A percentile compares a stretch with the other conserved stretches of the same genome.
Evolutionary conservation across 2,113 vertebrate genomes (phyloP).

Genomic region (Zapornia atra): DNA sequence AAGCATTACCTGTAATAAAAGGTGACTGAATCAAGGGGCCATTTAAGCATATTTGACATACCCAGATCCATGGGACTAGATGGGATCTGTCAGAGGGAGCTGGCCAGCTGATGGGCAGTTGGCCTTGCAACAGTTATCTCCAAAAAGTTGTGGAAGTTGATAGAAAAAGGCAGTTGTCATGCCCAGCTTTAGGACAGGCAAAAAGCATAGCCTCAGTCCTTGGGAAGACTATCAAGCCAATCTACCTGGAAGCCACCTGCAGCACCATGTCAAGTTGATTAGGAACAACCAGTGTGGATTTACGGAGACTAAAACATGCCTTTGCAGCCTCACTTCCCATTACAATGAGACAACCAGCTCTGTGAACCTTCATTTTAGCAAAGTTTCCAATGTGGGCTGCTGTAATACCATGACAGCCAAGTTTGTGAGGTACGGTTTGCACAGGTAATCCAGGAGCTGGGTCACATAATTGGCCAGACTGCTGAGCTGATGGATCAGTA

Average conservation of each 20-base stretch:
- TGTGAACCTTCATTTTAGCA: neutral
- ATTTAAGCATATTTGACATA: neutral
- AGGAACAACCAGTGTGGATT: neutral
- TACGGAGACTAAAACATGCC: neutral
- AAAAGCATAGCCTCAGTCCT: neutral
- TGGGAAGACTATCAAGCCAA: neutral
- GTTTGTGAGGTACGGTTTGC: neutral
- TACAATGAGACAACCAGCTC: neutral
- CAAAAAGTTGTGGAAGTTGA: neutral
- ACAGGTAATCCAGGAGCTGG: neutral
- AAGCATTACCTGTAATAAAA: neutral
- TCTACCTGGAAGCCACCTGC: neutral
- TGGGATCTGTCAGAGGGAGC: neutral
- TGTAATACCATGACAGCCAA: neutral
- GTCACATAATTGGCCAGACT: neutral
- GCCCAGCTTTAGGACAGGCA: neutral
- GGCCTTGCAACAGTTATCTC: neutral
- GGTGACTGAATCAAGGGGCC: neutral
- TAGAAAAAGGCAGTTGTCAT: neutral
- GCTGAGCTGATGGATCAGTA: neutral
- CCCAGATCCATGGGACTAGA: neutral
- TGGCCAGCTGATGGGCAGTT: neutral
- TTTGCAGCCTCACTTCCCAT: neutral
- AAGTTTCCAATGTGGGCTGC: neutral
- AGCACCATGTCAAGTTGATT: neutral